Evolutionary conservation across 1,140 invertebrate genomes (phyloP).

Genomic region (Probaryconus sp.): DNA sequence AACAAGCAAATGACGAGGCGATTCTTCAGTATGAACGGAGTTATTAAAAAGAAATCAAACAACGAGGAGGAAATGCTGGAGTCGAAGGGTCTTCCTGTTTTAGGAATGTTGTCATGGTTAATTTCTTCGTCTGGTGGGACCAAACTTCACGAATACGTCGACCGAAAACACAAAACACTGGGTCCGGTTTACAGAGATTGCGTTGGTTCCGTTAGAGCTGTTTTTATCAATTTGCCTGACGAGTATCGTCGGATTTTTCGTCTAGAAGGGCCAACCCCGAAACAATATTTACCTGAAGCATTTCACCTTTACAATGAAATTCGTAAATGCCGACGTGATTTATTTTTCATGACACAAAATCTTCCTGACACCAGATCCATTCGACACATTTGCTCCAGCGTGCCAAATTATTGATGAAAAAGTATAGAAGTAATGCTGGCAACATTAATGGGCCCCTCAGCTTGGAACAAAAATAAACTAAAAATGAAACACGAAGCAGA

Average conservation of each 20-base stretch:
- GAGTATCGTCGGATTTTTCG: conserved; percentile 85
- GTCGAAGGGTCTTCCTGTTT: conserved; percentile 68
- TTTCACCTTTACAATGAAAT: conserved; percentile 89
- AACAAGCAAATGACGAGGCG: conserved; percentile 17
- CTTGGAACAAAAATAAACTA: conserved; percentile 70
- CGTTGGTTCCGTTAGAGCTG: conserved; percentile 82
- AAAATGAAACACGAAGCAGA: conserved; percentile 74
- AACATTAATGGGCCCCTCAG: conserved; percentile 82
- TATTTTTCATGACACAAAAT: conserved; percentile 93
- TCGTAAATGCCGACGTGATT: conserved; percentile 84
- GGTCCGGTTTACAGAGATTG: conserved; percentile 87
- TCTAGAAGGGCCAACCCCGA: conserved; percentile 87
- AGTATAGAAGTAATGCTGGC: conserved; percentile 87
- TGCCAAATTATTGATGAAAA: conserved; percentile 78
- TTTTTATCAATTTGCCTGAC: conserved; percentile 85
- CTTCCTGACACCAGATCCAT: conserved; percentile 80
- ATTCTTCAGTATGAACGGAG: background rate
- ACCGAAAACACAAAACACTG: conserved; percentile 84
- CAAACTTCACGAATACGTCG: conserved; percentile 86
- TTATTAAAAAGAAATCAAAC: conserved; percentile 18
- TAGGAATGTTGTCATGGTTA: conserved; percentile 73
- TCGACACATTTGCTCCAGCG: conserved; percentile 74
- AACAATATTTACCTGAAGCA: conserved; percentile 88
- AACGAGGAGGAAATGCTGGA: conserved; percentile 65
- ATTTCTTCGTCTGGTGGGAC: conserved; percentile 68